Base-by-base conservation (phyloP, 2,888 invertebrate genomes). In the Strigamia maritima region DNA sequence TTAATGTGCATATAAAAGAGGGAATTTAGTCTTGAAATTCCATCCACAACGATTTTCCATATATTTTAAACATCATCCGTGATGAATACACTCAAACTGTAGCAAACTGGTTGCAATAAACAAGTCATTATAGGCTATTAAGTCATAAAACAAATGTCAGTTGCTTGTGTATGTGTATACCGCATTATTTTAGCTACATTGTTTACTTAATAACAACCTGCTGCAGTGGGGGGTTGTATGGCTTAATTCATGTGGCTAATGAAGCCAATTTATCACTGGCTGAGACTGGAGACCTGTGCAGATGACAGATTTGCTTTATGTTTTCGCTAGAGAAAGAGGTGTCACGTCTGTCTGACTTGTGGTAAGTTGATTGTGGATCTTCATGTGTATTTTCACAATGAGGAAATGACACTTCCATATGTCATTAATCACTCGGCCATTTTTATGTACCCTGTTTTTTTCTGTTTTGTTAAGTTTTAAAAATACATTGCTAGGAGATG, bases 91-190 rank as follows among this genome's bases (percentile, higher is more conserved):
- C 14, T 65, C 65, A 16, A 26, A n/a, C 49, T 49, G 49, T 49
- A 49, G 49, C 49, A 49, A 49, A 49, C 49, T 49, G 24, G 65
- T 65, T 65, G 65, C 65, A 65, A 65, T 65, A 26, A 65, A 65
- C 65, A 65, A 65, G 65, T 65, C 65, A 28, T 65, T 65, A 65
- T 65, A 26, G 2, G 65, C 65, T 65, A 65, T 65, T 28, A 65
- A 65, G 65, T 65, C 65, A 65, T 65, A 65, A 65, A 65, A 65
- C 65, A 65, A 65, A 16, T 65, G 24, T 14, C 65, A 28, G 49
- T 49, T 49, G 49, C 14, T n/a, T 3, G 49, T 49, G 49, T 49
- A 49, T 31, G 31, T 6, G 6, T 4, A n/a, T 4, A 31, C 14
- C 16, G n/a, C 19, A 49, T 49, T 49, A 65, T 28, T 65, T 28